These are phyloP conservation scores for Lipotes vexillifer DNA, from an alignment of 2,113 vertebrate genomes.

Conservation along the genomic window DNA sequence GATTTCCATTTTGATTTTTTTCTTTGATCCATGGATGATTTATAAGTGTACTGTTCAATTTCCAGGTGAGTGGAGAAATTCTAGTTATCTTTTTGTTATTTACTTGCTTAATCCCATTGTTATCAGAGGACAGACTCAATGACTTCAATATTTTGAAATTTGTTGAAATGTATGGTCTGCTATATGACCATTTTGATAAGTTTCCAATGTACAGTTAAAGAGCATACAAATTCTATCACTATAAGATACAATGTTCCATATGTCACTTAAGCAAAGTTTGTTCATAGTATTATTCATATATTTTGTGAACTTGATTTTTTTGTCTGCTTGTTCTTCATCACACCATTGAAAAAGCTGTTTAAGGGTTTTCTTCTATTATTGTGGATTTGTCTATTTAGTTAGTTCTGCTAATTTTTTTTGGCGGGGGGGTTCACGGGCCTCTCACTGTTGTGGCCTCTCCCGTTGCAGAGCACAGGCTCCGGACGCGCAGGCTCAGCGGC, in stretches of 20 bases:
- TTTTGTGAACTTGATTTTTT: not conserved
- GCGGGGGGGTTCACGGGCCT: too few relatives aligned
- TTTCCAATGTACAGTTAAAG: not conserved
- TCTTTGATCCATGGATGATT: not conserved
- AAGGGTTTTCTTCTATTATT: not conserved
- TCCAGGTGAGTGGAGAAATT: not conserved
- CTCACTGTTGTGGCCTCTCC: too few relatives aligned
- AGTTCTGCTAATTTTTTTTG: not conserved
- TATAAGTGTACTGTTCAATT: not conserved
- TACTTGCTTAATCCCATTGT: not conserved
- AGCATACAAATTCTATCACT: not conserved
- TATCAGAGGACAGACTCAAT: not conserved
- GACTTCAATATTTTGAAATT: not conserved
- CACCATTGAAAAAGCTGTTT: not conserved
- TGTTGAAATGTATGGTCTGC: not conserved
- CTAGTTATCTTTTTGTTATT: not conserved
- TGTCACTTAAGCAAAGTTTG: not conserved
- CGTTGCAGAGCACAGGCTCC: too few relatives aligned
- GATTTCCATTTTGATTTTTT: not conserved
- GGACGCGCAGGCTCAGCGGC: too few relatives aligned
- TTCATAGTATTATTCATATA: not conserved
- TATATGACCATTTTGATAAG: not conserved
- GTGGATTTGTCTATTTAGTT: not conserved
- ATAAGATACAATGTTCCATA: not conserved
- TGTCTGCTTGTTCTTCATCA: not conserved